These are phyloP conservation scores for Drosophila neocordata DNA, from an alignment of 1,140 invertebrate species.

Conservation along the genomic window DNA sequence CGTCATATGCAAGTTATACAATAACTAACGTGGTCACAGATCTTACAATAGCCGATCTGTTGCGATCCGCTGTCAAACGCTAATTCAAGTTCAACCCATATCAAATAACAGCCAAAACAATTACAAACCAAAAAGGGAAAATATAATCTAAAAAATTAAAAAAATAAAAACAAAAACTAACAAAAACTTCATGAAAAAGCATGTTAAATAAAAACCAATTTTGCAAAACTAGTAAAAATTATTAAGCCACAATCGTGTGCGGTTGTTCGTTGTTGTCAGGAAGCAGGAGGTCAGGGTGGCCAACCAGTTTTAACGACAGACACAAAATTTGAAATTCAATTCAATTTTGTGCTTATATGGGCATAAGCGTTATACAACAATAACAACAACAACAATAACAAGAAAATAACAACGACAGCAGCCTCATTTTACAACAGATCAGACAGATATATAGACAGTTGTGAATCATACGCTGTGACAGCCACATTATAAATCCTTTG, in stretches of 20 bases:
- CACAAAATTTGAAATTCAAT: constrained; percentile 44
- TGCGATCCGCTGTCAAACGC: constrained; percentile 76
- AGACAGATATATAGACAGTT: constrained; percentile 27
- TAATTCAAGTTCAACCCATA: constrained; percentile 81
- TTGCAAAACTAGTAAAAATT: constrained; percentile 23
- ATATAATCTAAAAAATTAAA: constrained; percentile 26
- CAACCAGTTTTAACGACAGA: constrained; percentile 75
- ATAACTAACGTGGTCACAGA: constrained; percentile 29
- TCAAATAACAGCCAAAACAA: constrained; percentile 73
- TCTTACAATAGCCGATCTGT: constrained; percentile 72
- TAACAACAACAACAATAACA: constrained; percentile 34
- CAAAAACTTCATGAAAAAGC: no score
- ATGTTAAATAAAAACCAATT: not conserved
- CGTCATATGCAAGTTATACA: constrained; percentile 35
- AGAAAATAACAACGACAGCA: constrained; percentile 24
- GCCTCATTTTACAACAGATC: constrained; percentile 10
- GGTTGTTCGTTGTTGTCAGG: constrained; percentile 15
- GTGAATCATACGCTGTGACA: constrained; percentile 60
- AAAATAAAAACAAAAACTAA: constrained; percentile 21
- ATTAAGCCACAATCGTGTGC: constrained; percentile 60
- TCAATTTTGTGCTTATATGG: constrained; percentile 79
- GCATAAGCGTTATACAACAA: constrained; percentile 65
- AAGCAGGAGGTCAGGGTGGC: constrained; percentile 74
- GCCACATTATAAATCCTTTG: constrained; percentile 47
- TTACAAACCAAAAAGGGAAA: constrained; percentile 74